Percentiles rank a stretch among this genome's conserved stretches.
Conservation (phyloP, 1,140 invertebrate species). For the Trissolcus basalis region DNA sequence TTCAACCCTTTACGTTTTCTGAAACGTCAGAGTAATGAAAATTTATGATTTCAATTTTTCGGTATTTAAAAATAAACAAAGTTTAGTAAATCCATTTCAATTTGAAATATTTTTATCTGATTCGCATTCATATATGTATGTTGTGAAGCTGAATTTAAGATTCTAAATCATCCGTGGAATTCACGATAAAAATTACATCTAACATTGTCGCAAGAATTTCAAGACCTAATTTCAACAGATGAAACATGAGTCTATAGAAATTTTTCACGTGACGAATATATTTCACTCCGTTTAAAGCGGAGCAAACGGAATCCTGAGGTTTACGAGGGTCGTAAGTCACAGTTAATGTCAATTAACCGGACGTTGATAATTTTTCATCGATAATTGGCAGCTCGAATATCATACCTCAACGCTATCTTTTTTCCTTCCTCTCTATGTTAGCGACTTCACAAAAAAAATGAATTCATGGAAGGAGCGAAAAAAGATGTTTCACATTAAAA, state of each 20-base stretch:
- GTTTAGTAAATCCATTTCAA: too few species aligned
- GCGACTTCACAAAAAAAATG: neutral
- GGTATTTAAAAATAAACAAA: too few species aligned
- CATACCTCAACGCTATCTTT: neutral
- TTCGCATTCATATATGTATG: too few species aligned
- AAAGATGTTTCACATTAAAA: constrained; percentile 4
- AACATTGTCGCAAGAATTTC: neutral
- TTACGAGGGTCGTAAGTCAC: constrained; percentile 19
- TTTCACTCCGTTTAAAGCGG: constrained; percentile 14
- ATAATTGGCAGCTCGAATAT: neutral
- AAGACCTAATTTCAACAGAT: constrained; percentile 25
- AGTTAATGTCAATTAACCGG: constrained; percentile 25
- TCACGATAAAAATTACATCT: neutral
- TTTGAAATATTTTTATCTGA: too few species aligned
- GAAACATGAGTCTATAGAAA: constrained; percentile 14
- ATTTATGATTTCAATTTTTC: too few species aligned
- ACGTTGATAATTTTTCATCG: constrained; percentile 21
- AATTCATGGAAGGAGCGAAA: neutral
- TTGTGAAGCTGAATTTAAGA: too few species aligned
- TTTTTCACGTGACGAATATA: constrained; percentile 27
- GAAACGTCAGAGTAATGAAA: too few species aligned
- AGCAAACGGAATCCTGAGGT: constrained; percentile 7
- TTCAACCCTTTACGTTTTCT: too few species aligned
- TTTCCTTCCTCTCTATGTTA: too few species aligned
- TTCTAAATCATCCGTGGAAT: too few species aligned